Percentiles rank a stretch among this genome's conserved stretches.
Evolutionary conservation across 2,797 vertebrate species (phyloP).

Genomic region (Artibeus lituratus): DNA sequence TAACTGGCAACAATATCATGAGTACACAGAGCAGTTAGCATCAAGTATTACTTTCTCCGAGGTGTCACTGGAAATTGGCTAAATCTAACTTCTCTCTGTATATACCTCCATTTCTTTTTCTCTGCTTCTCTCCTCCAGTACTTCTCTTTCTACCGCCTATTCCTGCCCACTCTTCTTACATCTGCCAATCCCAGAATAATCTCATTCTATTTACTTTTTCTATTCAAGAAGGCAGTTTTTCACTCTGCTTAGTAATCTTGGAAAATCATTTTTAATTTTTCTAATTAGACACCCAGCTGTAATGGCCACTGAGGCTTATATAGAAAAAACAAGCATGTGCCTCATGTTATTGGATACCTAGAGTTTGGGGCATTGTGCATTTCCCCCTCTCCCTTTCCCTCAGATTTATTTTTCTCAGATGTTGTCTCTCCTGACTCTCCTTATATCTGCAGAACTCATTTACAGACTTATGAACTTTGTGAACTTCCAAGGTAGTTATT

Average conservation of each 20-base stretch:
- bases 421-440: neutral
- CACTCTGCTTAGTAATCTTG: neutral
- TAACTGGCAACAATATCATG: neutral
- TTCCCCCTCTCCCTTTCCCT: neutral
- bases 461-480: conserved; percentile 39
- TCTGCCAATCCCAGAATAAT: neutral
- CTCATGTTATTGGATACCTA: neutral
- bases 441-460: conserved; percentile 25
- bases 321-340: neutral
- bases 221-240: neutral
- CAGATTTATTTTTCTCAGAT: neutral
- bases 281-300: neutral
- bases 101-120: neutral
- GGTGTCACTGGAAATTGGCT: neutral
- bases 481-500: conserved; percentile 39
- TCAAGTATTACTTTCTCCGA: neutral
- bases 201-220: neutral
- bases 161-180: neutral
- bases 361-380: neutral
- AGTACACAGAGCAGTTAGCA: neutral
- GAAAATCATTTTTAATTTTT: neutral
- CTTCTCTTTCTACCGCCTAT: neutral
- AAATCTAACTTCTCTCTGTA: neutral
- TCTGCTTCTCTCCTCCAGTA: neutral
- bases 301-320: neutral